Base-by-base conservation (phyloP, 2,797 vertebrate species). In the Molossus molossus region DNA sequence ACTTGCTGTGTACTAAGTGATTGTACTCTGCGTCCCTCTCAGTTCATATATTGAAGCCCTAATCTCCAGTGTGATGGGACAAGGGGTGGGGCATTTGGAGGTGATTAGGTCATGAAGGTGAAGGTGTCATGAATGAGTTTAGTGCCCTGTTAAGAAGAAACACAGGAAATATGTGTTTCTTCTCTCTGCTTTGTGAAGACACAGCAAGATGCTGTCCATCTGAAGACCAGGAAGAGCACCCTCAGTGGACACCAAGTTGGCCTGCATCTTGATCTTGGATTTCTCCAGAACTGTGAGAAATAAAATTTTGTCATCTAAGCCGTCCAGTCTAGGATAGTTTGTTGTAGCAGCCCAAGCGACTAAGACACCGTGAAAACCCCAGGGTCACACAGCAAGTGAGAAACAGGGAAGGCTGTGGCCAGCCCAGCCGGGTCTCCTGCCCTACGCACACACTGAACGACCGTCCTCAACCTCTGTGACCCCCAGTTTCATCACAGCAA, bases 401-500 rank as follows among this genome's bases (percentile, higher is more conserved):
- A 65, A 29, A 23, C 4, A 0, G 37, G 87, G 62, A 55, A 76
- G 11, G 18, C 23, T 7, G 67, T 21, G 9, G 18, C 27, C 50
- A 14, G 53, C 29, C 48, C 72, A 25, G 70, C 5, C 0, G 1
- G 23, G 60, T 14, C n/a, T 9, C 17, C 50, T 40, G 27, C 33
- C 67, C 84, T 29, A 9, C 53, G 15, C 3, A 12, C 62, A 57
- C 69, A 55, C 10, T 0, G 3, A 2, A 23, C 2, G 0, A 3
- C 14, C 0, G 5, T 73, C 50, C n/a, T 53, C 64, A 15, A 9
- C 45, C 64, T 37, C 48, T 50, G 33, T 4, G 58, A 62, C 55
- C 58, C 77, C 80, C 50, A 21, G 33, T 25, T 76, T 82, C 58
- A 10, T 1, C 0, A 0, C 10, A 23, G 64, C 48, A 14, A 20